Percentiles rank a stretch among this genome's conserved stretches.
phyloP scores from a whole-genome alignment of 2,797 vertebrate genomes.

The Carapus acus region DNA sequence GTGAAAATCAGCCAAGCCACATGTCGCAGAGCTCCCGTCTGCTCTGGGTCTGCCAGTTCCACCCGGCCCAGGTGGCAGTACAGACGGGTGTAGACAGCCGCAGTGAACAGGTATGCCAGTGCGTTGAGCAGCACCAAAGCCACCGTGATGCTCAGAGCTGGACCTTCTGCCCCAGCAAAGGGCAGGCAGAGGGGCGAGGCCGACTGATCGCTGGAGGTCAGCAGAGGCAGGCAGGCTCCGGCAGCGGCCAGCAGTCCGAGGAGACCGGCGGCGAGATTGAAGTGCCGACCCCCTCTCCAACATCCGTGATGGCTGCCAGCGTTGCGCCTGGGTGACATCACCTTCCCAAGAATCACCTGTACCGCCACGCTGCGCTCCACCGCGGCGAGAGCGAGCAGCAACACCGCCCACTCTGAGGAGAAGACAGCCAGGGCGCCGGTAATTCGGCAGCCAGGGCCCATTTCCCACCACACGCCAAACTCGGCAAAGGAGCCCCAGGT shows the following conservation, averaged over 20 bases:
- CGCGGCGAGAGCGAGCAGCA: conserved; percentile 84
- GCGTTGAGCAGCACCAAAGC: conserved; percentile 90
- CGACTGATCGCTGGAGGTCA: conserved; percentile 73
- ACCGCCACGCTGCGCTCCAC: conserved; percentile 87
- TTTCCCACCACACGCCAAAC: conserved; percentile 96
- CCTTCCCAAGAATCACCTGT: conserved; percentile 82
- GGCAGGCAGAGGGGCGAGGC: conserved; percentile 92
- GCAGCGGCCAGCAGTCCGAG: conserved; percentile 77
- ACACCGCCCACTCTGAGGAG: conserved; percentile 88
- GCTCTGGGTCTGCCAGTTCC: conserved; percentile 84
- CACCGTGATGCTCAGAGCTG: conserved; percentile 84
- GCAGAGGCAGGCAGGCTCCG: conserved; percentile 81
- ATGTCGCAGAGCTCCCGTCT: conserved; percentile 86
- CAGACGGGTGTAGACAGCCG: conserved; percentile 88
- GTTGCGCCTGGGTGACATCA: conserved; percentile 50
- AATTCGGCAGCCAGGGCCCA: conserved; percentile 82
- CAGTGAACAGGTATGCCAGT: conserved; percentile 88
- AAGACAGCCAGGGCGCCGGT: conserved; percentile 89
- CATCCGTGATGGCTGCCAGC: conserved; percentile 61
- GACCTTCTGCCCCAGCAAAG: conserved; percentile 84
- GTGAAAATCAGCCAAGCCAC: conserved; percentile 98
- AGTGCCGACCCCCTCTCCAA: conserved; percentile 66
- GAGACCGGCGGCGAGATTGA: conserved; percentile 72
- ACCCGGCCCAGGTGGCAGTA: conserved; percentile 91
- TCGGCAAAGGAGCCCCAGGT: conserved; percentile 94